Evolutionary conservation across 2,113 vertebrate genomes (phyloP), one percentile per base, ranked within the genome.

Genomic region (Lathamus discolor): DNA sequence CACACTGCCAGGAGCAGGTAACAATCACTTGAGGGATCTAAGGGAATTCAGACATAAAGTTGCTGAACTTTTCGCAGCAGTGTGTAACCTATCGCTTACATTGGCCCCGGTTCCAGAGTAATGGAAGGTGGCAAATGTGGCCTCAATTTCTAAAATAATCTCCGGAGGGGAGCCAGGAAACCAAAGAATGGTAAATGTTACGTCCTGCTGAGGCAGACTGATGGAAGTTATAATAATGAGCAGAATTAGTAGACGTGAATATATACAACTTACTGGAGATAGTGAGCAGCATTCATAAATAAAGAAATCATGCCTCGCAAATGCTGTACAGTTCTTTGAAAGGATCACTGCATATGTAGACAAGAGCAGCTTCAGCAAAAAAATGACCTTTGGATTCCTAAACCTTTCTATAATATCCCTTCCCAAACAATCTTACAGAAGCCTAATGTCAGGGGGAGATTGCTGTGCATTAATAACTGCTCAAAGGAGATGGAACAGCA

Each of bases 81-180:
- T 73, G 74, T 93, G 91, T 92, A 95, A 95, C 89, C 62, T 78
- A 93, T 95, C 73, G 93, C 93, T 97, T 96, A 95, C 54, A 64
- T 96, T 97, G 96, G 96, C 96, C 66, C 52, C 0, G 4, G 57
- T 93, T 95, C 94, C 96, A 85, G 83, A 89, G 91, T 84, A 93
- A 93, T 82, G 95, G 95, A 95, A 95, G 95, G 94, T 95, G 96
- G 96, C 93, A 96, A 97, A 97, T 89, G 78, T 96, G 95, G 96
- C 94, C 95, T 95, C 96, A 97, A 92, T 97, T 95, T 97, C 89
- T 89, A 91, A 95, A 96, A 95, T 95, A 93, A 96, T 91, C 96
- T 97, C 96, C 84, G 33, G 95, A 96, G 95, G 91, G 89, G 93
- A 97, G 94, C 89, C 95, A 97, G 96, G 94, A 97, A 97, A 97